Conservation (phyloP, 2,797 vertebrate species). For the Characodon lateralis region DNA sequence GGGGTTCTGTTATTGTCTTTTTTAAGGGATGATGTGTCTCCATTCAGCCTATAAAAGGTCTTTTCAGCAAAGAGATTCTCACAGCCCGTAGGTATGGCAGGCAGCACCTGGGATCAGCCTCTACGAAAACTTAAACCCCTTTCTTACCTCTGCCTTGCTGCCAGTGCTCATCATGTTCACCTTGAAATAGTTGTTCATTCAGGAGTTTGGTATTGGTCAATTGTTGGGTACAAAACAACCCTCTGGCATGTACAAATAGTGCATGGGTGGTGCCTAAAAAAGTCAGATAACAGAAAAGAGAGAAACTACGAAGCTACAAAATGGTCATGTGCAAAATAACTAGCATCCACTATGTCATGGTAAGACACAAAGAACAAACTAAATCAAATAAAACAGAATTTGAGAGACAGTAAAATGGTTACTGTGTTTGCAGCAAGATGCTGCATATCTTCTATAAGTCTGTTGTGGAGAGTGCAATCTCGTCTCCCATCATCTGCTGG, state of each 20-base stretch:
- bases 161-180: neutral
- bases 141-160: conserved; percentile 17
- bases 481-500: too few relatives aligned
- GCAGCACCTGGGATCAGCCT: conserved; percentile 59
- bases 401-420: too few relatives aligned
- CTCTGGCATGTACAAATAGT: neutral
- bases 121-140: conserved; percentile 43
- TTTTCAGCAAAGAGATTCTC: conserved; percentile 29
- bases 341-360: too few relatives aligned
- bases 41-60: conserved; percentile 67
- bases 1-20: conserved; percentile 28
- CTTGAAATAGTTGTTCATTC: neutral
- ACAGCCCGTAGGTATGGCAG: conserved; percentile 43
- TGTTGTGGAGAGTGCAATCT: too few relatives aligned
- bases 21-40: conserved; percentile 59
- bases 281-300: too few relatives aligned
- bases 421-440: too few relatives aligned
- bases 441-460: too few relatives aligned
- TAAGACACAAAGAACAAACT: too few relatives aligned
- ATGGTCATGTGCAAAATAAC: too few relatives aligned
- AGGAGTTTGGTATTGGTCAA: neutral
- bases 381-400: too few relatives aligned
- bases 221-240: too few relatives aligned
- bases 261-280: neutral
- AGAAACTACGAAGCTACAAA: too few relatives aligned